phyloP scores from a whole-genome alignment of 2,113 vertebrate genomes.

The Pithys albifrons region DNA sequence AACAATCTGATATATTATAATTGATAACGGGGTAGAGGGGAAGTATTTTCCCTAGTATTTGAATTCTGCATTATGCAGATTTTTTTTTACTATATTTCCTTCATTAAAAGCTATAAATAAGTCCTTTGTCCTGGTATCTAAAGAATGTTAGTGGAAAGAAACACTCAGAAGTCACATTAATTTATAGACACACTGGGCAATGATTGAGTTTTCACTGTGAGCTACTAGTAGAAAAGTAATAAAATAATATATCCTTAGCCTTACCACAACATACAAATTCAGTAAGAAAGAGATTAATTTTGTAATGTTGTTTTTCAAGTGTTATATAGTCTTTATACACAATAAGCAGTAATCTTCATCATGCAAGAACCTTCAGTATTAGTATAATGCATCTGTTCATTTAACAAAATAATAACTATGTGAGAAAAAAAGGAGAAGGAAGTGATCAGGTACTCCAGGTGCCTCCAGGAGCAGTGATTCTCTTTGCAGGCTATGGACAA shows the following conservation, averaged over 20 bases:
- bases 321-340: not conserved
- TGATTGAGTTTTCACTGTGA: not conserved
- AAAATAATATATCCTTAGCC: not conserved
- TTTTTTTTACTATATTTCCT: not conserved
- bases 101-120: not conserved
- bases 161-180: not conserved
- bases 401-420: not conserved
- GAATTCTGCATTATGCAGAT: not conserved
- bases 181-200: not conserved
- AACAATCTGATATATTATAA: not conserved
- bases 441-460: not conserved
- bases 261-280: not conserved
- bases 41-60: not conserved
- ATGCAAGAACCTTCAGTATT: not conserved
- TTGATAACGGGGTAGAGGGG: not conserved
- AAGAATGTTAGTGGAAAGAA: not conserved
- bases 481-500: not conserved
- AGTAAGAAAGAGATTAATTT: not conserved
- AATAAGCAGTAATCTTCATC: not conserved
- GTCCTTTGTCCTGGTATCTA: not conserved
- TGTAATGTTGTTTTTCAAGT: not conserved
- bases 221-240: not conserved
- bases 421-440: rapidly evolving
- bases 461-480: not conserved
- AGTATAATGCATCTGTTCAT: not conserved